Base-by-base conservation (phyloP, 2,113 vertebrate species). In the Protobothrops flavoviridis region DNA sequence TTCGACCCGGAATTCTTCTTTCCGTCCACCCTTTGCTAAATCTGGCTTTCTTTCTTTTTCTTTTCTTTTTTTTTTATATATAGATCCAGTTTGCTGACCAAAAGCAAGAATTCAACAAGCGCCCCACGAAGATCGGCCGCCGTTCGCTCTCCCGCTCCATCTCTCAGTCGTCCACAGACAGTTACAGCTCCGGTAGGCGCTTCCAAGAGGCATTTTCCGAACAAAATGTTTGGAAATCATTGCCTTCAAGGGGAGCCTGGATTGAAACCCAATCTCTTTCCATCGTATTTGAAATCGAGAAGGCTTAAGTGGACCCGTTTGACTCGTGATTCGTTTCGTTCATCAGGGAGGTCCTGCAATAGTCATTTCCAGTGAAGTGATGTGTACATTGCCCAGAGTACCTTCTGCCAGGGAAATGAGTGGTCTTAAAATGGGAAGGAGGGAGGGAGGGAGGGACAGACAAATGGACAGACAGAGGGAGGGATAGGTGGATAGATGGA, bases 21-120 rank as follows among this genome's bases (percentile, higher is more conserved):
- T 53, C 13, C 13, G 90, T 91, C 52, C 50, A 39, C 50, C 50
- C 1, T 2, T 92, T n/a, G 39, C 2, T 93, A 23, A 89, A 92
- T 88, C 64, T 10, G 0, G 43, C 1, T 0, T 0, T 97, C 95
- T 97, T 94, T 48, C 45, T 45, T 48, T 5, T 7, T 97, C 94
- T 88, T 90, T 53, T 88, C 94, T 88, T 90, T 53, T 88, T 64
- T 4, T 61, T 11, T 9, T 50, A 50, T 45, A 50, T 93, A 48
- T 98, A 99, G 98, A 99, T 99, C 97, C 99, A 99, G 94, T 99
- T 99, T 96, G 99, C 99, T 12, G 99, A 99, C 98, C 99, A 99
- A 94, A 99, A 99, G 95, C 99, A 99, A 94, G 99, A 99, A 94
- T 99, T 99, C 97, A 99, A 99, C 98, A 99, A 99, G 96, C 98